Evolutionary conservation across 2,113 vertebrate genomes (phyloP).

Genomic region (Chlamydotis undulata): DNA sequence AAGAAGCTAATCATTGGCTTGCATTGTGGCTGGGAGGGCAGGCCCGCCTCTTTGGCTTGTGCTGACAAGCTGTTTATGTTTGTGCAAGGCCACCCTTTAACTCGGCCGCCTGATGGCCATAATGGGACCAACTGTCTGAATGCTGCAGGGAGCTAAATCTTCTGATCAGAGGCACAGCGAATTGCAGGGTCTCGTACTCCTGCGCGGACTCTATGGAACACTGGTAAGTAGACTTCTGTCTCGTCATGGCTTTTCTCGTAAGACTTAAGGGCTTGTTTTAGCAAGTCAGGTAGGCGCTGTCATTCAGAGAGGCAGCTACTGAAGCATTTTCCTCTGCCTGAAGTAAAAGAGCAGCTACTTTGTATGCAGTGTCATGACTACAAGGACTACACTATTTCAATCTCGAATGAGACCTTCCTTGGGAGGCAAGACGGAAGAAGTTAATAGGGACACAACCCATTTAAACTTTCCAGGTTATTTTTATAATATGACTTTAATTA

Average conservation of each 20-base stretch:
- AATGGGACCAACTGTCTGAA: conserved; percentile 67
- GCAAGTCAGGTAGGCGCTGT: background rate
- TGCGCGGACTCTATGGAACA: conserved; percentile 52
- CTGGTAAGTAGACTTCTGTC: conserved; percentile 65
- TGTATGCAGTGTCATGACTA: conserved; percentile 46
- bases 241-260: background rate
- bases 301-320: background rate
- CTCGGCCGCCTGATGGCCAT: conserved; percentile 48
- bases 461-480: background rate
- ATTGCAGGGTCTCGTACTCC: background rate
- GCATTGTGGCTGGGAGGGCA: conserved; percentile 53
- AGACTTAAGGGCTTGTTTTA: background rate
- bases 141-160: conserved; percentile 29
- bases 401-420: conserved; percentile 11
- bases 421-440: background rate
- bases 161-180: background rate
- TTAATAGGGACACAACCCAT: background rate
- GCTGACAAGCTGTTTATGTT: conserved; percentile 79
- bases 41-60: conserved; percentile 74
- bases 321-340: background rate
- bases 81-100: conserved; percentile 75
- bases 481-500: background rate
- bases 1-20: conserved; percentile 73
- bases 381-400: background rate
- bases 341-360: conserved; percentile 44